Conservation (phyloP, 2,113 vertebrate species). For the Ailuropoda melanoleuca region DNA sequence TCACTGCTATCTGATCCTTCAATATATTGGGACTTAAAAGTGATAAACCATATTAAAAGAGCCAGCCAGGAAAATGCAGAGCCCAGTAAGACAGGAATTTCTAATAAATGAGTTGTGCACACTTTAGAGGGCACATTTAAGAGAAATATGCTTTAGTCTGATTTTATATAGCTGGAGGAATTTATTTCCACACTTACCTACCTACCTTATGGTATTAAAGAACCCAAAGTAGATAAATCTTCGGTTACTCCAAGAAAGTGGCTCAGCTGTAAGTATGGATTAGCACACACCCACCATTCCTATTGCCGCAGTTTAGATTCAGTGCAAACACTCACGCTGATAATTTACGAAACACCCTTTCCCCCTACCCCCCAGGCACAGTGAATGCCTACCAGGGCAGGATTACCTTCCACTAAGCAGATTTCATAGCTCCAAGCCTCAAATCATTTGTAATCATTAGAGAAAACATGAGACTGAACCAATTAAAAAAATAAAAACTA, state of each 20-base stretch:
- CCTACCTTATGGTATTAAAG: background rate
- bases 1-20: background rate
- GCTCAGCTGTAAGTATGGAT: conserved; percentile 34
- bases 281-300: background rate
- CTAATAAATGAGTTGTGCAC: background rate
- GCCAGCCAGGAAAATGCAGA: background rate
- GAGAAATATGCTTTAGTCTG: conserved; percentile 23
- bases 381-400: conserved; percentile 31
- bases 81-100: background rate
- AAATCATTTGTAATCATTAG: conserved; percentile 57
- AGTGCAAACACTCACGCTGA: background rate
- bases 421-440: conserved; percentile 58
- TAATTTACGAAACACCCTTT: background rate
- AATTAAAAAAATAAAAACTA: conserved; percentile 57
- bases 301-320: background rate
- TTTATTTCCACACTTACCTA: conserved; percentile 2
- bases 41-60: background rate
- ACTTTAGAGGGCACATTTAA: background rate
- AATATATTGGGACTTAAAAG: background rate
- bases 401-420: conserved; percentile 67
- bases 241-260: conserved; percentile 19
- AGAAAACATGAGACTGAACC: conserved; percentile 44
- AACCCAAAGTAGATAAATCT: conserved; percentile 31
- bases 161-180: conserved; percentile 47
- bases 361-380: background rate